Conservation (phyloP, 1,140 invertebrate genomes). For the Orchestia grillus region DNA sequence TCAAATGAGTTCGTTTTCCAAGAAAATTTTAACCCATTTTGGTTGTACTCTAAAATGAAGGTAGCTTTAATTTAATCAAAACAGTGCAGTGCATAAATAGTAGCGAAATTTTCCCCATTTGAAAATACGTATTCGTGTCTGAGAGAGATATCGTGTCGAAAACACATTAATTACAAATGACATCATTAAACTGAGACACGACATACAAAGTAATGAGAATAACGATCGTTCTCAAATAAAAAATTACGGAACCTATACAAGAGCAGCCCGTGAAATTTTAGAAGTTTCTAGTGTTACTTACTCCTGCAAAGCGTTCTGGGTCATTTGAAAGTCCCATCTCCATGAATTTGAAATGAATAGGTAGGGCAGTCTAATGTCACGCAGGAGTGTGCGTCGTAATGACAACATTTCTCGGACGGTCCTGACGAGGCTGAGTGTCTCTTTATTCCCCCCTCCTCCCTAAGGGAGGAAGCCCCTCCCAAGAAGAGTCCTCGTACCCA, state of each 20-base stretch:
- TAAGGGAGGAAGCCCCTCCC: constrained; percentile 1
- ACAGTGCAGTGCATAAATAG: background rate
- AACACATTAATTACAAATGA: too few relatives aligned
- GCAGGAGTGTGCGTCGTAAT: constrained; percentile 16
- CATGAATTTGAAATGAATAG: background rate
- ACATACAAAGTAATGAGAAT: background rate
- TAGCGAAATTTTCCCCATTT: too few relatives aligned
- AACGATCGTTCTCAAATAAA: background rate
- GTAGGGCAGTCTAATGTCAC: background rate
- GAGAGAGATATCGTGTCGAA: too few relatives aligned
- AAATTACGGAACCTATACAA: background rate
- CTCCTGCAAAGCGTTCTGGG: background rate
- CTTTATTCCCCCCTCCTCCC: background rate
- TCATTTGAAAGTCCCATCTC: constrained; percentile 1
- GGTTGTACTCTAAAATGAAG: background rate
- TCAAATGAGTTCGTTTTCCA: background rate
- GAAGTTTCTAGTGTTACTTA: background rate
- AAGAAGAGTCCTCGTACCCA: constrained; percentile 11
- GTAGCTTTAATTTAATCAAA: background rate
- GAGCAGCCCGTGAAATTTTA: background rate
- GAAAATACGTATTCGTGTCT: too few relatives aligned
- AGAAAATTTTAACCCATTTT: background rate
- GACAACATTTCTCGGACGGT: background rate
- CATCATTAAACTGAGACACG: background rate
- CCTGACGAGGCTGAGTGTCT: constrained; percentile 18